Evolutionary conservation across 2,113 vertebrate genomes (phyloP).

Genomic region (Periophthalmodon schlosseri): DNA sequence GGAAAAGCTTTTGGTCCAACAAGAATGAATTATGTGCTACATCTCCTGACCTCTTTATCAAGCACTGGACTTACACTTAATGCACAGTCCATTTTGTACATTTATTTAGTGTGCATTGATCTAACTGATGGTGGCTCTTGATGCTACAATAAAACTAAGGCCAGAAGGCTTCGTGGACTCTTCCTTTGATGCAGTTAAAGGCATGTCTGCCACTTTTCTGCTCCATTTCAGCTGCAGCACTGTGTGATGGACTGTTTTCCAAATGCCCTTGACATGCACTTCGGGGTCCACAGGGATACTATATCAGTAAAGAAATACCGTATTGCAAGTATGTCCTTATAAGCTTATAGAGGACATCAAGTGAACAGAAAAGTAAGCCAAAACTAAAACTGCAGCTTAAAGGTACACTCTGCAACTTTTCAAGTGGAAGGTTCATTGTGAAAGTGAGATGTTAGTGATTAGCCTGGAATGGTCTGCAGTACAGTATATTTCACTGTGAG

Average conservation of each 20-base stretch:
- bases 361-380: neutral
- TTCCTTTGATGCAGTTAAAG: neutral
- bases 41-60: neutral
- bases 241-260: neutral
- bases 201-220: slow-evolving; percentile 3
- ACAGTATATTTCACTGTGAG: too few relatives aligned
- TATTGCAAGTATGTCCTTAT: too few relatives aligned
- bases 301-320: neutral
- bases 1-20: neutral
- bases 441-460: too few relatives aligned
- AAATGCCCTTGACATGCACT: neutral
- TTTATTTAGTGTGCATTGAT: neutral
- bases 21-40: neutral
- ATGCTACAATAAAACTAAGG: neutral
- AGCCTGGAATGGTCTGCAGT: too few relatives aligned
- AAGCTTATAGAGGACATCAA: neutral
- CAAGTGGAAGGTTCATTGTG: too few relatives aligned
- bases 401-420: too few relatives aligned
- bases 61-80: neutral
- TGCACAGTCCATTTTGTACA: neutral
- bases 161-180: neutral
- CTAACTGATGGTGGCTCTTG: neutral
- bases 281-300: neutral
- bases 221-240: neutral
- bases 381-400: neutral